Evolutionary conservation across 2,797 vertebrate genomes (phyloP), one percentile per base, ranked within the genome.

Genomic region (Falco cherrug): DNA sequence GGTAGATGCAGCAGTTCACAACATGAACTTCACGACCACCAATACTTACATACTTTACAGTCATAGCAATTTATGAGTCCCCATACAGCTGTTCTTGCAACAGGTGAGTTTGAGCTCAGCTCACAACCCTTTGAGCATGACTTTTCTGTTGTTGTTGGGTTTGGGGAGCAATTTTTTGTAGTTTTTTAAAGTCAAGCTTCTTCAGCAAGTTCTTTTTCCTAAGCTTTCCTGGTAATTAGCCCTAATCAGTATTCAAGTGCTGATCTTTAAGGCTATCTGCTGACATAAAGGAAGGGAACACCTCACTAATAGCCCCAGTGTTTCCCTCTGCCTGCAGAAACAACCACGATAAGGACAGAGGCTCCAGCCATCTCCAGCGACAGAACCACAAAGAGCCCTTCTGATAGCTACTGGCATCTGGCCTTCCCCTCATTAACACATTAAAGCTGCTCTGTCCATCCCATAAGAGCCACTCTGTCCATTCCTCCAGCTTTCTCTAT

Each of bases 361-460:
- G 81, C 97, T 96, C 83, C 93, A 98, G 97, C 97, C 97, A 97
- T 97, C 95, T 95, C 94, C 70, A 90, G 95, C 92, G 77, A 84
- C 83, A 84, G 87, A 77, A 54, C 90, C 97, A 98, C 98, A 98
- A 98, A 98, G 98, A 95, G 75, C 97, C 94, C 96, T 95, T 98
- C 97, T 97, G 97, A 98, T 97, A 16, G 13, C 71, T 84, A 56
- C 94, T 79, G 97, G 97, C 98, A 98, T 98, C 97, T 98, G 97
- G 97, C 97, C 97, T 98, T 94, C 93, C 96, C 95, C 97, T 98
- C 96, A 97, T 98, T 98, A 98, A 97, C 98, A 98, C 98, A 98
- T 98, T 98, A 98, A 98, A 98, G 98, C 97, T 92, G 93, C 96
- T 98, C 98, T 96, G 97, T 98, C 97, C 97, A 97, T 97, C 97